Evolutionary conservation across 2,888 invertebrate species (phyloP), one percentile per base, ranked within the genome.

Genomic region (Polydrusus tereticollis): DNA sequence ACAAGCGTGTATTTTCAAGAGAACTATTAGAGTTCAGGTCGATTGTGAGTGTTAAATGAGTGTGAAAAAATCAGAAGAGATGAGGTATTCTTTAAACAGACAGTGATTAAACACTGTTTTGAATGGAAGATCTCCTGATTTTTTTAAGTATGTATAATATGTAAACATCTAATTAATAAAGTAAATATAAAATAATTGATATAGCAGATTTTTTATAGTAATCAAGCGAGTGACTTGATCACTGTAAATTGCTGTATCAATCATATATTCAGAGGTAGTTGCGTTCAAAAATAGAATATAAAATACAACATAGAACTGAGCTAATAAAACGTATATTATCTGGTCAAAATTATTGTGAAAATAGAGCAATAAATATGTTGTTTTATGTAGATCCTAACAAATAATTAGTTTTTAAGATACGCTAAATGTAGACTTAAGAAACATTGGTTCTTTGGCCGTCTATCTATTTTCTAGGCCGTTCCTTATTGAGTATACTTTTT

Each of bases 1-100:
- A 67, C 14, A 68, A 68, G 68, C 60, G 68, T 68, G 68, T 60
- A 38, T 38, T 60, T 47, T 60, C 60, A 33, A 68, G 29, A 52
- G 14, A 62, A 45, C 45, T 45, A n/a, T n/a, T n/a, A 45, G 45
- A 26, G 20, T 18, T n/a, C n/a, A n/a, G 26, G 43, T 43, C 2
- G 12, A 21, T 26, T 43, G 43, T 23, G 60, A 43, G 47, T 62
- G 45, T 62, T 10, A 62, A n/a, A 62, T 62, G 62, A 62, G 29
- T 36, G 63, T 29, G 33, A 16, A 50, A 55, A 52, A 52, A 52
- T 52, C 52, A 29, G 52, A 52, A 29, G 52, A 16, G 52, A 21
- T 20, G 45, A 16, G 21, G 1, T 12, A 12, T 47, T 21, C 7
- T 55, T 4, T 14, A 20, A 43, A 1, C 2, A 6, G 18, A 8